Conservation (phyloP, 2,113 vertebrate genomes). For the Mus pahari region DNA sequence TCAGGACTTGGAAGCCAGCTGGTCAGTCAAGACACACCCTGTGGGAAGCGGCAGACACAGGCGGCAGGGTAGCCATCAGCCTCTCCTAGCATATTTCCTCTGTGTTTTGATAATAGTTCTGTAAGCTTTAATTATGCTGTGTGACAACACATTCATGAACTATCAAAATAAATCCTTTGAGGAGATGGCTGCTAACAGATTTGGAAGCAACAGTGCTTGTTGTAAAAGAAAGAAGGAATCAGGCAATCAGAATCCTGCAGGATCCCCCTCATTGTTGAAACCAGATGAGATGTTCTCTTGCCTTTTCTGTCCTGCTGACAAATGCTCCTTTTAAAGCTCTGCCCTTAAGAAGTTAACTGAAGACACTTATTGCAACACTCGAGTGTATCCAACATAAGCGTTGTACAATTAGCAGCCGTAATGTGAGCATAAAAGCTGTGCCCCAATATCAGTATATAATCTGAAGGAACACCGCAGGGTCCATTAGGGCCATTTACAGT, state of each 20-base stretch:
- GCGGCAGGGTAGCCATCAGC: conserved; percentile 76
- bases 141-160: conserved; percentile 82
- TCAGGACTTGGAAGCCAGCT: conserved; percentile 88
- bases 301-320: conserved; percentile 69
- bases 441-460: conserved; percentile 73
- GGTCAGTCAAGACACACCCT: conserved; percentile 85
- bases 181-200: conserved; percentile 82
- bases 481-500: conserved; percentile 85
- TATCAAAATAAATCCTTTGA: conserved; percentile 85
- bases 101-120: conserved; percentile 82
- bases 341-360: conserved; percentile 76
- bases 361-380: conserved; percentile 68
- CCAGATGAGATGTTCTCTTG: conserved; percentile 60
- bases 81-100: conserved; percentile 70
- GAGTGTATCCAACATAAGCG: conserved; percentile 67
- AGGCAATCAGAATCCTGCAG: conserved; percentile 39
- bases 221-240: conserved; percentile 62
- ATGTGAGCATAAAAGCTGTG: conserved; percentile 61
- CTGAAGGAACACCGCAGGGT: conserved; percentile 77
- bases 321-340: conserved; percentile 71
- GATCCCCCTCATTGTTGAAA: conserved; percentile 56
- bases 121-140: conserved; percentile 85
- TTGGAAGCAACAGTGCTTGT: conserved; percentile 78
- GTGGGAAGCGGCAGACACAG: conserved; percentile 79
- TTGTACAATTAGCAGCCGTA: conserved; percentile 77